phyloP scores from a whole-genome alignment of 2,113 vertebrate species.

The Urocynchramus pylzowi region DNA sequence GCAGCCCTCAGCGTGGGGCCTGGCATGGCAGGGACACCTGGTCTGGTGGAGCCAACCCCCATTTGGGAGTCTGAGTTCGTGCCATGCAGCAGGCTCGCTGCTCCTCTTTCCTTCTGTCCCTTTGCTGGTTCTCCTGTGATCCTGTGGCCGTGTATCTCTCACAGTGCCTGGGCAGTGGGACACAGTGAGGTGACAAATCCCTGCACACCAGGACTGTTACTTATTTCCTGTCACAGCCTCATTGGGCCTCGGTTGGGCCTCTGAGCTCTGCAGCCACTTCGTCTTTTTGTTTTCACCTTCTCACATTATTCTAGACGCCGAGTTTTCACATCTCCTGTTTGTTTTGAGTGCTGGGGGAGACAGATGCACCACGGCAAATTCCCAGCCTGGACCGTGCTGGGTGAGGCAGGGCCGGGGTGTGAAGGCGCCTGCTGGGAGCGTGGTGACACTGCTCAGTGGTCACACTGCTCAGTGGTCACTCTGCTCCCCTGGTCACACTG shows the following conservation, averaged over 20 bases:
- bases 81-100: accelerated
- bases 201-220: accelerated
- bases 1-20: accelerated
- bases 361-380: accelerated
- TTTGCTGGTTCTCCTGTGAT: not conserved
- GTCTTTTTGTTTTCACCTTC: not conserved
- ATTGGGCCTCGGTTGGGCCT: accelerated
- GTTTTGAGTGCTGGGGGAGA: not conserved
- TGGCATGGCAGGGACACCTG: accelerated
- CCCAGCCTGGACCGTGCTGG: not conserved
- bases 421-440: not conserved
- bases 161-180: not conserved
- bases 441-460: not conserved
- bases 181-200: not conserved
- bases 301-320: not conserved
- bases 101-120: not conserved
- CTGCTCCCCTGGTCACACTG: not conserved
- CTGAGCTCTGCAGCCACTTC: not conserved
- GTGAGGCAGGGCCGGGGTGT: accelerated
- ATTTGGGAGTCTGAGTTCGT: not conserved
- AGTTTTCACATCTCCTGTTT: not conserved
- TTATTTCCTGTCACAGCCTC: not conserved
- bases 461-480: not conserved
- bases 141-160: accelerated
- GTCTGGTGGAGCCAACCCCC: not conserved